Percentiles rank a stretch among this genome's conserved stretches.
These are phyloP conservation scores for Drosophila paulistorum DNA, from an alignment of 1,140 invertebrate species.

Conservation along the genomic window DNA sequence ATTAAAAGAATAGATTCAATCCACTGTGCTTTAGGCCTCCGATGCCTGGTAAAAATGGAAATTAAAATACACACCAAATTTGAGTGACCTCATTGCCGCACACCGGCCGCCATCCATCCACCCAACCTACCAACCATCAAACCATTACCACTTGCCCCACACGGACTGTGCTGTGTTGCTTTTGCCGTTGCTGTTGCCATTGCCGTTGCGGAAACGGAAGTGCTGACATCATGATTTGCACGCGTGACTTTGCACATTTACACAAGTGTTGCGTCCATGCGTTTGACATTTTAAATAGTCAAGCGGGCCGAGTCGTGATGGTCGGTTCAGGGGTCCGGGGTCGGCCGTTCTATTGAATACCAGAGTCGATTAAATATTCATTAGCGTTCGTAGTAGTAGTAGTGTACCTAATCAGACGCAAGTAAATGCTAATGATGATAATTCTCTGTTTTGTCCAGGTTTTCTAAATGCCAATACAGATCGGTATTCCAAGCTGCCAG, in stretches of 20 bases:
- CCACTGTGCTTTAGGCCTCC: background rate
- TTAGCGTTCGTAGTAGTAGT: slow-evolving; percentile 29
- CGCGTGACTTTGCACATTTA: slow-evolving; percentile 76
- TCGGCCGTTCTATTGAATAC: slow-evolving; percentile 19
- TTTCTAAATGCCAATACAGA: slow-evolving; percentile 95
- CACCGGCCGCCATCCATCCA: no score
- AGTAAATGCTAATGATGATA: slow-evolving; percentile 57
- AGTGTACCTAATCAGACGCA: slow-evolving; percentile 45
- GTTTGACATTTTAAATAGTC: slow-evolving; percentile 67
- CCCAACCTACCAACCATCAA: no score
- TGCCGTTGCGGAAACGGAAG: slow-evolving; percentile 71
- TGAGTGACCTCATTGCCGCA: slow-evolving; percentile 65
- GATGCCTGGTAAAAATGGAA: slow-evolving; percentile 32
- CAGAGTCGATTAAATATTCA: slow-evolving; percentile 64
- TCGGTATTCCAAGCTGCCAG: slow-evolving; percentile 90
- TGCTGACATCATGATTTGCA: slow-evolving; percentile 81
- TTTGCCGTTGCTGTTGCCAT: slow-evolving; percentile 12
- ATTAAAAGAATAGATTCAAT: no score
- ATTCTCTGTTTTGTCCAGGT: slow-evolving; percentile 84
- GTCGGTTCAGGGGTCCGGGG: background rate
- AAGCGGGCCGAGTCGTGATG: background rate
- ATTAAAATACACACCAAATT: slow-evolving; percentile 66
- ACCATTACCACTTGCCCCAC: background rate
- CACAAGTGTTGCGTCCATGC: slow-evolving; percentile 43
- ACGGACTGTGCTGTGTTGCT: slow-evolving; percentile 4